Evolutionary conservation across 2,113 vertebrate species (phyloP).

Genomic region (Takifugu bimaculatus): DNA sequence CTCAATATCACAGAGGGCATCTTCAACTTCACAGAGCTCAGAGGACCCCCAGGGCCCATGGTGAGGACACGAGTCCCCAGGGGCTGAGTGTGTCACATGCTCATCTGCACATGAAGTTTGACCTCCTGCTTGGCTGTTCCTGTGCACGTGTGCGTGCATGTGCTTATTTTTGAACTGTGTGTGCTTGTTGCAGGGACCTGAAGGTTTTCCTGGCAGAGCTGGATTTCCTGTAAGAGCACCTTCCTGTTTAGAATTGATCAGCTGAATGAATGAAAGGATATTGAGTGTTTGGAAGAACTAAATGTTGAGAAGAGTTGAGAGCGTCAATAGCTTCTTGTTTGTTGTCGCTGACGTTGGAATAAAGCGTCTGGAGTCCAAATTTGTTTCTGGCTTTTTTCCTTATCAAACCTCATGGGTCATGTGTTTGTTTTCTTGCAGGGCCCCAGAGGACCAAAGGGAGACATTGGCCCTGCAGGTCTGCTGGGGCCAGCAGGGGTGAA

Average conservation of each 20-base stretch:
- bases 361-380: no score
- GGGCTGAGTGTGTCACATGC: background rate
- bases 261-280: background rate
- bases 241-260: slow-evolving; percentile 11
- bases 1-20: slow-evolving; percentile 75
- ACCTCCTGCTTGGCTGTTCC: slow-evolving; percentile 1
- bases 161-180: slow-evolving; percentile 12
- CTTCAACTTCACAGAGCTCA: slow-evolving; percentile 77
- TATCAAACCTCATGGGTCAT: background rate
- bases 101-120: background rate
- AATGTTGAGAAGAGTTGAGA: no score
- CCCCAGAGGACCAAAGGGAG: slow-evolving; percentile 86
- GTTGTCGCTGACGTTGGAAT: no score
- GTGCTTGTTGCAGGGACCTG: slow-evolving; percentile 79
- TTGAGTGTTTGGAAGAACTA: no score
- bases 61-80: slow-evolving; percentile 66
- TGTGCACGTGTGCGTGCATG: slow-evolving; percentile 11
- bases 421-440: slow-evolving; percentile 68
- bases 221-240: slow-evolving; percentile 87
- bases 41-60: slow-evolving; percentile 74
- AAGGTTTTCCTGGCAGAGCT: slow-evolving; percentile 82
- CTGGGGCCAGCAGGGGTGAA: slow-evolving; percentile 76
- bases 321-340: no score
- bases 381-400: background rate
- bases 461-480: slow-evolving; percentile 75